Evolutionary conservation across 2,888 invertebrate species (phyloP), one percentile per base, ranked within the genome.

Genomic region (Sphecodes monilicornis): DNA sequence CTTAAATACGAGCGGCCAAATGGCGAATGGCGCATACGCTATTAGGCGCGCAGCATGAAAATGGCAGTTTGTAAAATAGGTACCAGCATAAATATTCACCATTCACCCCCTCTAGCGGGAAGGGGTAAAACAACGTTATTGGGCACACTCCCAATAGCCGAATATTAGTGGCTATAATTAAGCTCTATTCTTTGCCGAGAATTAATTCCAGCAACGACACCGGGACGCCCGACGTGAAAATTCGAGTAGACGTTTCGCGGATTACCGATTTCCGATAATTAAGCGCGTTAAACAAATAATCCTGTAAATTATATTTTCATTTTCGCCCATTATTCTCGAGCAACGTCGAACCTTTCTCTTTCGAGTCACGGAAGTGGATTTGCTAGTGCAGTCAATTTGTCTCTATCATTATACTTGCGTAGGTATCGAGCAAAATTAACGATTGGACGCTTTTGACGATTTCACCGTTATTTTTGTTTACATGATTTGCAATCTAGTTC

Each of bases 111-210:
- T 3, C 72, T 82, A 77, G 54, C 71, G 60, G 60, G 68, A 26
- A 54, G 39, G 54, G 80, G 69, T 83, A 78, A 91, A 90, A 91
- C 91, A 91, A 86, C 90, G 89, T 88, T 89, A 90, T 87, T 88
- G 91, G 91, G 90, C 91, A 90, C 88, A 84, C 77, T 86, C 90
- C 91, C 88, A 91, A 91, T 90, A 89, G 69, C 86, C 85, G 86
- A 82, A 77, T 88, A 88, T 81, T 81, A 72, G 79, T 22, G 50
- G 78, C 88, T 81, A 91, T 90, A 90, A 90, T 90, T 90, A 89
- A 89, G 86, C 90, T 81, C 89, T 85, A 90, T 90, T 90, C 88
- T 90, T 90, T 85, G 50, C 80, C 72, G 82, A 71, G 82, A 90
- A 90, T 90, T 89, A 89, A 76, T 74, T 46, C 74, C 73, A 0